These are phyloP conservation scores for Gila robusta DNA, from an alignment of 2,797 vertebrate species.

Conservation along the genomic window DNA sequence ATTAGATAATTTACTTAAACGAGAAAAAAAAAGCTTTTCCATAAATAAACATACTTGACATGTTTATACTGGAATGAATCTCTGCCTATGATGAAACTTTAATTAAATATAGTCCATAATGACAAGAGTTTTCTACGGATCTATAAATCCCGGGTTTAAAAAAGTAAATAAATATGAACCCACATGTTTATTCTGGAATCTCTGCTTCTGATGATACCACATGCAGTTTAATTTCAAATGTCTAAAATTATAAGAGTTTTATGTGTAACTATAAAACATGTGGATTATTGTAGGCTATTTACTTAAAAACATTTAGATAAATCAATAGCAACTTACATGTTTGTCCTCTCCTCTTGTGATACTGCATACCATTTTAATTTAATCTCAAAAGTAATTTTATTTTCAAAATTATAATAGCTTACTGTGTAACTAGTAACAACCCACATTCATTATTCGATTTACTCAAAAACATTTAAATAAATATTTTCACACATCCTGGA, in stretches of 20 bases:
- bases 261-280: background rate
- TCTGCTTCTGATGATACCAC: background rate
- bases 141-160: background rate
- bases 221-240: background rate
- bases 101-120: background rate
- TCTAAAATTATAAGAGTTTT: background rate
- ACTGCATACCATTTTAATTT: background rate
- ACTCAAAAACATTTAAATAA: background rate
- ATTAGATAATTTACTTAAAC: constrained; percentile 10
- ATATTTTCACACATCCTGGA: background rate
- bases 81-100: background rate
- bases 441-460: background rate
- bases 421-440: background rate
- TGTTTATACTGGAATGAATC: background rate
- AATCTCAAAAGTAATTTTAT: background rate
- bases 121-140: background rate
- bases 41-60: constrained; percentile 23
- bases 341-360: background rate
- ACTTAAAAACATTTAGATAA: background rate
- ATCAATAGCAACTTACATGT: background rate
- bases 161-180: background rate
- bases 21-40: background rate
- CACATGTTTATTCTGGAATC: background rate
- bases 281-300: background rate
- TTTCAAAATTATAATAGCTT: background rate